Percentiles rank a stretch among this genome's conserved stretches.
phyloP scores from a whole-genome alignment of 2,888 invertebrate genomes.

The Pocota personata region DNA sequence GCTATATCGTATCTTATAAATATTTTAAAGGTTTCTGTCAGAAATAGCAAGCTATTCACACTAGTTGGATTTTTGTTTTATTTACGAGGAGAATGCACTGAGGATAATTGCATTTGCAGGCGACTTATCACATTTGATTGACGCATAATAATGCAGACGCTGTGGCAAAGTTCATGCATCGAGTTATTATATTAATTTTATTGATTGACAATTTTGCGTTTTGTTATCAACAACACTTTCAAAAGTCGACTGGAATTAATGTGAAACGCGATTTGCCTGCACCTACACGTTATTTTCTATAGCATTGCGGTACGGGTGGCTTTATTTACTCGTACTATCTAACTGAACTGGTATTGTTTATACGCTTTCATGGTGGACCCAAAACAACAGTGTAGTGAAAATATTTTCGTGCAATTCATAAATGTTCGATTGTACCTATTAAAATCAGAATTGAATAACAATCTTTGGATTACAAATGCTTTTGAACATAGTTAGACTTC shows the following conservation, averaged over 20 bases:
- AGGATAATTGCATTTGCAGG: not conserved
- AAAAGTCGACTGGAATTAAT: not conserved
- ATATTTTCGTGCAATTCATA: not conserved
- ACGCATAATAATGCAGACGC: not conserved
- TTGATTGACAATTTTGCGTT: not conserved
- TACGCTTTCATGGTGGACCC: not conserved
- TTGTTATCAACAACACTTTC: constrained; percentile 14
- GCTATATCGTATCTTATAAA: not conserved
- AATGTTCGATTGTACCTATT: not conserved
- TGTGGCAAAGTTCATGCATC: not conserved
- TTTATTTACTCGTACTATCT: not conserved
- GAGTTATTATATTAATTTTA: not conserved
- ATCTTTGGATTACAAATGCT: too few relatives aligned
- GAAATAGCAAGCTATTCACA: not conserved
- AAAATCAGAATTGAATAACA: too few relatives aligned
- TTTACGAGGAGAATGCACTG: not conserved
- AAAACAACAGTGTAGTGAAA: not conserved
- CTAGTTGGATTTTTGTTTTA: not conserved
- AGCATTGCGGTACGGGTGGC: not conserved
- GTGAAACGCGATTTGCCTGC: not conserved
- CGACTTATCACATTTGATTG: not conserved
- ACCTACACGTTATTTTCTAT: not conserved
- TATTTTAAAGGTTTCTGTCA: not conserved
- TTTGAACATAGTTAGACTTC: too few relatives aligned
- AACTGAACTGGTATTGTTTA: not conserved